phyloP scores from a whole-genome alignment of 2,113 vertebrate species.

The Eidolon helvum region DNA sequence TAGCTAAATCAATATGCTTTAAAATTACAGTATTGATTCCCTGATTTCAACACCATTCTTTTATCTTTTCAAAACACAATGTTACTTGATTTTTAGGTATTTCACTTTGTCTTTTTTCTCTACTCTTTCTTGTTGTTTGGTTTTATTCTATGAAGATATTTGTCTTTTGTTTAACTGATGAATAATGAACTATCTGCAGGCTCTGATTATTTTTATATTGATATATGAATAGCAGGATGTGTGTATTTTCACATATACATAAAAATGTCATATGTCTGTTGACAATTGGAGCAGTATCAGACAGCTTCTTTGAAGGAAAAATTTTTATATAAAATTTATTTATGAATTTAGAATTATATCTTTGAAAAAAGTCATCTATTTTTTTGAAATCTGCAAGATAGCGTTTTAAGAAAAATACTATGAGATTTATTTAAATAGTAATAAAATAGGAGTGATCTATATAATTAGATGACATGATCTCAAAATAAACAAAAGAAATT shows the following conservation, averaged over 20 bases:
- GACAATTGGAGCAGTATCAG: not conserved
- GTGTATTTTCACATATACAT: not conserved
- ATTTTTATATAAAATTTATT: not conserved
- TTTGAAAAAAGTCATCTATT: not conserved
- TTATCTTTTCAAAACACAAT: conserved; percentile 65
- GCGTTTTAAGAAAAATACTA: not conserved
- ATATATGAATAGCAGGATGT: conserved; percentile 5
- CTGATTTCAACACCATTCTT: conserved; percentile 74
- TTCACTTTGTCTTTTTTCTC: conserved; percentile 40
- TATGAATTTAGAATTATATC: not conserved
- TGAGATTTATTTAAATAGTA: not conserved
- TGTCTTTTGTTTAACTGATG: conserved; percentile 33
- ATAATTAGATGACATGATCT: not conserved
- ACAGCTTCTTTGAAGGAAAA: not conserved
- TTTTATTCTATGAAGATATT: not conserved
- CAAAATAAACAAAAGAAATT: not conserved
- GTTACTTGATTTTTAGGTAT: conserved; percentile 33
- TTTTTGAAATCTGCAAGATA: not conserved
- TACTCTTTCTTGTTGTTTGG: not conserved
- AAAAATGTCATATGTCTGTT: not conserved
- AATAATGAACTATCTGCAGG: not conserved
- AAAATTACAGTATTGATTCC: conserved; percentile 76
- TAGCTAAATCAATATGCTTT: conserved; percentile 76
- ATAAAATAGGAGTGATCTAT: not conserved
- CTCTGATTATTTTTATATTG: not conserved